phyloP scores from a whole-genome alignment of 2,797 vertebrate genomes.

The Urocyon cinereoargenteus region DNA sequence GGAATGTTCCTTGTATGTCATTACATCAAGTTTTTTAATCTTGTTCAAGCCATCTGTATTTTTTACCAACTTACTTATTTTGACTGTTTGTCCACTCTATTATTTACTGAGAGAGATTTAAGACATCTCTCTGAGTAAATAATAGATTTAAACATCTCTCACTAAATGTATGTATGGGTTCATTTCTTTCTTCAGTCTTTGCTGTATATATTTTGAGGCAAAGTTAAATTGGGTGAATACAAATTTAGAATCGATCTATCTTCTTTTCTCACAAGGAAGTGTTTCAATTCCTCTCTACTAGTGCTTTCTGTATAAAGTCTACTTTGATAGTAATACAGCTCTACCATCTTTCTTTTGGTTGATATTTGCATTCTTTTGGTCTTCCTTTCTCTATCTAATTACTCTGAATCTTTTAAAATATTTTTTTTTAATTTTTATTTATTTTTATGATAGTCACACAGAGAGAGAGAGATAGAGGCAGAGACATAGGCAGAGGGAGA shows the following conservation, averaged over 20 bases:
- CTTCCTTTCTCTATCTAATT: not conserved
- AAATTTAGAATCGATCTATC: constrained; percentile 8
- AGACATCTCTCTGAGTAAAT: no score
- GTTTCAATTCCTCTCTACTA: not conserved
- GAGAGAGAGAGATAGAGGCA: no score
- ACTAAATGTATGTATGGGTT: not conserved
- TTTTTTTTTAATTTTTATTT: no score
- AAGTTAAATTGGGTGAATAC: not conserved
- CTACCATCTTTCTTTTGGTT: not conserved
- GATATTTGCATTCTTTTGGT: not conserved
- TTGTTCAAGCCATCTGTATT: not conserved
- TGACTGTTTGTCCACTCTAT: not conserved
- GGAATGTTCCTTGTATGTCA: not conserved
- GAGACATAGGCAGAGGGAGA: no score
- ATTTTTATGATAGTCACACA: no score
- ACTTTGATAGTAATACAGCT: not conserved
- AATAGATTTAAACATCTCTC: not conserved
- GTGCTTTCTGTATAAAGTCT: not conserved
- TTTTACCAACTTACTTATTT: constrained; percentile 7
- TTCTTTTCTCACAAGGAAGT: not conserved
- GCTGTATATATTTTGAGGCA: not conserved
- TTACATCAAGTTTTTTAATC: not conserved
- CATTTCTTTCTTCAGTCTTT: constrained; percentile 48
- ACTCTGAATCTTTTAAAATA: constrained; percentile 6
- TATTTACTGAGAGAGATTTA: not conserved